Conservation (phyloP, 2,797 vertebrate genomes). For the Melanotaenia pygmaea region DNA sequence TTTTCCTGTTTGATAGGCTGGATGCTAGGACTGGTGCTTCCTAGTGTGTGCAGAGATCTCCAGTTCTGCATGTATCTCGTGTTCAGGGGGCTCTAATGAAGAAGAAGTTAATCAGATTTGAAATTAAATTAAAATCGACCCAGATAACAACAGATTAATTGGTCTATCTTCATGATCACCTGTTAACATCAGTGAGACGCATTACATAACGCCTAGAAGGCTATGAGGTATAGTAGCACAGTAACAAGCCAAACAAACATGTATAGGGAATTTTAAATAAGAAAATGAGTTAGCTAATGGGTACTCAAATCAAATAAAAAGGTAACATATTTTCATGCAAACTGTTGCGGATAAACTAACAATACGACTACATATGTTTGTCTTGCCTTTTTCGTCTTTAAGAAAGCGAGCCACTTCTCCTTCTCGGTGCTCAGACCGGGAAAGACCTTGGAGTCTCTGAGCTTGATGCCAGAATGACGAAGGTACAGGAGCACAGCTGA, state of each 20-base stretch:
- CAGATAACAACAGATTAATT: background rate
- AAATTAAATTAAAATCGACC: background rate
- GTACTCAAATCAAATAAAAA: background rate
- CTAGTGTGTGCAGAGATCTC: background rate
- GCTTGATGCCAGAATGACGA: slow-evolving; percentile 88
- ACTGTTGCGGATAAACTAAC: background rate
- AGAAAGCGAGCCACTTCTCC: slow-evolving; percentile 93
- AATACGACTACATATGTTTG: background rate
- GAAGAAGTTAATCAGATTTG: no score
- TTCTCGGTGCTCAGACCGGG: slow-evolving; percentile 84
- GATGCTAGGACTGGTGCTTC: background rate
- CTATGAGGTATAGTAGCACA: no score
- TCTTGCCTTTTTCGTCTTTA: slow-evolving; percentile 92
- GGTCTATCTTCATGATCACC: no score
- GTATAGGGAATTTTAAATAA: no score
- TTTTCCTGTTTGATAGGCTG: background rate
- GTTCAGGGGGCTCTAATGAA: no score
- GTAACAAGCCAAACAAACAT: no score
- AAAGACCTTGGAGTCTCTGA: slow-evolving; percentile 85
- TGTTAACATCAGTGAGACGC: no score
- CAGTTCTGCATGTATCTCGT: background rate
- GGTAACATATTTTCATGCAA: background rate
- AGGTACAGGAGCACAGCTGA: slow-evolving; percentile 90
- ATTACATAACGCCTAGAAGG: no score
- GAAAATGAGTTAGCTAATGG: no score